Base-by-base conservation (phyloP, 2,797 vertebrate species). In the Pangasius djambal region DNA sequence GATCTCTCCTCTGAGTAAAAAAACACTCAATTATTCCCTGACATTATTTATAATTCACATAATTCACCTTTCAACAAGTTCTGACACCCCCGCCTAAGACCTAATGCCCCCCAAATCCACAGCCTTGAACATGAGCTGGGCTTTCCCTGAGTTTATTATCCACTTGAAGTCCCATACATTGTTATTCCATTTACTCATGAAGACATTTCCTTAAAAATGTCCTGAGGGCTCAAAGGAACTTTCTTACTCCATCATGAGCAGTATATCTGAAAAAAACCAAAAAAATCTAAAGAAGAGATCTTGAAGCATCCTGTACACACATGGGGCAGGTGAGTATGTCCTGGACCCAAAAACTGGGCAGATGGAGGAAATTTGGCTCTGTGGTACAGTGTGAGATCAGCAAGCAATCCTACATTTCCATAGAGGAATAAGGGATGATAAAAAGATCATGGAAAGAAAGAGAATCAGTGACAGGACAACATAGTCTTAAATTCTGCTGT, bases 41-140 rank as follows among this genome's bases (percentile, higher is more conserved):
- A 87, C 92, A 87, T 93, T 93, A 94, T 95, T 94, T 93, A 94
- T 93, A 93, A 85, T 84, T 84, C 92, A 92, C 91, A 91, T 94
- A 92, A 90, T 92, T 91, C 92, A 91, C 92, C 92, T 93, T 90
- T 93, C 91, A 92, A 92, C 93, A 91, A 92, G 92, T 92, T 52
- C 31, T 20, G 79, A 65, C 90, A 92, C 92, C 90, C 92, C 85
- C 34, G 22, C 85, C 63, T 84, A 20, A 84, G 28, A 48, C 28
- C n/a, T 85, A 85, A 85, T 85, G 70, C 70, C 81, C 87, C 63
- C 31, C 50, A 91, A 90, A 86, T 40, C 48, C 90, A 84, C 82
- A 85, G 86, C 91, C 91, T 88, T 89, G 88, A 92, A 92, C 90
- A 90, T 88, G 75, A 90, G 87, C 89, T 65, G 63, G 44, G 69